Base-by-base conservation (phyloP, 2,797 vertebrate species). In the Tinamus major region DNA sequence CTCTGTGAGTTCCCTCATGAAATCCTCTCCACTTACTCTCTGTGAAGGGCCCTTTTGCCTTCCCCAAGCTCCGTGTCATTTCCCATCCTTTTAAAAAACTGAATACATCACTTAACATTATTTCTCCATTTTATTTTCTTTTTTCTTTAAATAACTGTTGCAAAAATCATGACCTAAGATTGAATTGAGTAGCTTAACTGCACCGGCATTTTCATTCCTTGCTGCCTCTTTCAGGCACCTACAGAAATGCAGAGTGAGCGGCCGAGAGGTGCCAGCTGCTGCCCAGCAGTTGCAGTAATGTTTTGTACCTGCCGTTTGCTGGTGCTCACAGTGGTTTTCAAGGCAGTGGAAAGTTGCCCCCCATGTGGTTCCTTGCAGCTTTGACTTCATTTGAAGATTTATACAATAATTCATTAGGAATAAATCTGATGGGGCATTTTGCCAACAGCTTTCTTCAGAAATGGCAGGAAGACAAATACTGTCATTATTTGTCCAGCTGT, bases 401-500 rank as follows among this genome's bases (percentile, higher is more conserved):
- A 77, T 2, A 77, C 64, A 16, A 58, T 82, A 86, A 93, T 86
- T 91, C 88, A 79, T 82, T 56, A 56, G 74, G 72, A 81, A 87
- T 77, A 85, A 74, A 87, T 92, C 93, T 92, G 64, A 21, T 67
- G 39, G 84, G 80, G 94, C 88, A 63, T 79, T 58, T 44, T 67
- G 93, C 93, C 94, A 95, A 79, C 63, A 62, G 88, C 91, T 90
- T 75, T 79, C 83, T 85, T 94, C 58, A 90, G 29, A 91, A 90
- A 48, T 19, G 83, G 84, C 90, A 77, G 0, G 53, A 84, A 91
- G 86, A 95, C 90, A 94, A 95, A 95, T 85, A 20, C 87, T 89
- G 90, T 85, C 48, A 8, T 95, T 93, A 79, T 85, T 94, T 90
- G 80, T 80, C 88, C 95, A 96, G 92, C 91, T 96, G 95, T 94